These are phyloP conservation scores for Halocaridina rubra DNA, from an alignment of 2,888 invertebrate genomes.

Conservation along the genomic window DNA sequence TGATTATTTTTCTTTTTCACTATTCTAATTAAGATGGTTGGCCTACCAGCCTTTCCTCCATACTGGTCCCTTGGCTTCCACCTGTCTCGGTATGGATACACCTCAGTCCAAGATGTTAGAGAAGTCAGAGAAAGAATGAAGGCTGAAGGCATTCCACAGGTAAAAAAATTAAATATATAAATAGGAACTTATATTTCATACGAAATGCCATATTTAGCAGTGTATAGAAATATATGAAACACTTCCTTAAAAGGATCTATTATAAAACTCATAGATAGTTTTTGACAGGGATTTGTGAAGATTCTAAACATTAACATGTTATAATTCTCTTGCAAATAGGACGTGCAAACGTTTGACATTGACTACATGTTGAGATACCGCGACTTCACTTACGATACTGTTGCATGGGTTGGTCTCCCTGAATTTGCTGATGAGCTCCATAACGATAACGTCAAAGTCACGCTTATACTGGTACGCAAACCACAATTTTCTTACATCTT, in stretches of 20 bases:
- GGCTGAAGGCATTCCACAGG: constrained; percentile 77
- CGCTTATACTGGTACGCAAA: constrained; percentile 65
- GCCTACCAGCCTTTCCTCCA: constrained; percentile 84
- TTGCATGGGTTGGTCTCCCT: constrained; percentile 64
- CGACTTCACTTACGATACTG: constrained; percentile 68
- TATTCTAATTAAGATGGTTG: too few relatives aligned
- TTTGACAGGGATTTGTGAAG: too few relatives aligned
- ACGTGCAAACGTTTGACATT: constrained; percentile 72
- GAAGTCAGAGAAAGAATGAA: constrained; percentile 77
- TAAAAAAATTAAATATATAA: too few relatives aligned
- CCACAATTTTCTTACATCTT: constrained; percentile 32
- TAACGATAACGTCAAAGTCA: constrained; percentile 55
- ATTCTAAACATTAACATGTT: too few relatives aligned
- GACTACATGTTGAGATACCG: constrained; percentile 69
- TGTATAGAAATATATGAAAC: too few relatives aligned
- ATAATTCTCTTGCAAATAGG: too few relatives aligned
- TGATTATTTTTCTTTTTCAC: too few relatives aligned
- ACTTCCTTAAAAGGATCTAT: too few relatives aligned
- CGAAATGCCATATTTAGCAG: too few relatives aligned
- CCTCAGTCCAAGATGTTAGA: constrained; percentile 75
- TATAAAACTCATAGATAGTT: too few relatives aligned
- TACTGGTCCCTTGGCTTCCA: constrained; percentile 76
- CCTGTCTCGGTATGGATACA: constrained; percentile 76
- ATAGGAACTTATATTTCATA: too few relatives aligned
- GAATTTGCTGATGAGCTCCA: constrained; percentile 65